Conservation (phyloP, 2,888 invertebrate genomes). For the Gymnosoma rotundatum region DNA sequence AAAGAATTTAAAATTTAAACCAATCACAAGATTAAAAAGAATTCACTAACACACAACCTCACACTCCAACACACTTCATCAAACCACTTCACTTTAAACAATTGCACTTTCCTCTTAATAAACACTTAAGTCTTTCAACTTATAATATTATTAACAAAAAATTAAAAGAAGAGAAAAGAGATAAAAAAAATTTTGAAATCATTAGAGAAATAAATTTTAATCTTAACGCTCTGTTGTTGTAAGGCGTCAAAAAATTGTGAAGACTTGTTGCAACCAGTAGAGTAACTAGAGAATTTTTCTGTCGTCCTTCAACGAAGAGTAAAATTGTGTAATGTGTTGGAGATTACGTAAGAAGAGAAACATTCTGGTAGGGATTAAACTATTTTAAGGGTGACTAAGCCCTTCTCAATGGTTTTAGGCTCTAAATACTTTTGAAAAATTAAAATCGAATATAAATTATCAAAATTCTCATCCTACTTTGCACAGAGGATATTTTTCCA, state of each 20-base stretch:
- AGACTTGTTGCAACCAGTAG: slow-evolving; percentile 62
- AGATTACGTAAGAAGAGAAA: too few relatives aligned
- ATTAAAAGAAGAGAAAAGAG: neutral
- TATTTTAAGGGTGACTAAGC: too few relatives aligned
- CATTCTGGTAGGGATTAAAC: too few relatives aligned
- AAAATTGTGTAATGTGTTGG: too few relatives aligned
- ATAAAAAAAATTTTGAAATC: neutral
- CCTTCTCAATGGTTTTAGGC: too few relatives aligned
- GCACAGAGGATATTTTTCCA: too few relatives aligned
- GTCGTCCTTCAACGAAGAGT: too few relatives aligned
- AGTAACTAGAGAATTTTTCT: too few relatives aligned
- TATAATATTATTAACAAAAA: neutral
- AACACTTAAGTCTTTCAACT: slow-evolving; percentile 36
- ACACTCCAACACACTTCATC: neutral
- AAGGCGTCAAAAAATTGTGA: slow-evolving; percentile 76
- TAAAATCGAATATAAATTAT: too few relatives aligned
- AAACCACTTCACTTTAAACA: neutral
- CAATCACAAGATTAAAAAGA: slow-evolving; percentile 10
- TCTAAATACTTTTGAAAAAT: too few relatives aligned
- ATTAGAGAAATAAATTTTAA: slow-evolving; percentile 37
- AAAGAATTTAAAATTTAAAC: slow-evolving; percentile 62
- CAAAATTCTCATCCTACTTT: too few relatives aligned
- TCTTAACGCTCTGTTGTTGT: slow-evolving; percentile 47
- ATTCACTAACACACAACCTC: neutral
- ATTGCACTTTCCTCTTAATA: slow-evolving; percentile 38